Evolutionary conservation across 2,113 vertebrate species (phyloP), one percentile per base, ranked within the genome.

Genomic region (Lichenostomus cassidix): DNA sequence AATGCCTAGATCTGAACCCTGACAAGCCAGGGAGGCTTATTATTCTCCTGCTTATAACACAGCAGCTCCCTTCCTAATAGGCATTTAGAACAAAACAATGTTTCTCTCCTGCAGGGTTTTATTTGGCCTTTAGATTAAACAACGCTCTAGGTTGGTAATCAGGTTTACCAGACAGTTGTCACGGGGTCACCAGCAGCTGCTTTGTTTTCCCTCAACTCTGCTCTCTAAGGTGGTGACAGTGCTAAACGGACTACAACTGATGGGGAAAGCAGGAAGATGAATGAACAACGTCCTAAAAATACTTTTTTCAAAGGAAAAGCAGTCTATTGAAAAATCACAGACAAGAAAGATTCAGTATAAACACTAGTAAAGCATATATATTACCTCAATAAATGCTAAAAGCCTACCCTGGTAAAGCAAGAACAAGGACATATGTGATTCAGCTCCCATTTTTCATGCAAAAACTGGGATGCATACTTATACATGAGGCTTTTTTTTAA

Each of bases 91-190:
- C 47, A 85, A 94, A 94, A 85, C 50, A 73, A 49, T 69, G 78
- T 35, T 85, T 89, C 65, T 62, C 47, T 96, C 90, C 88, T 97
- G 78, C 93, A 59, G 85, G 17, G 22, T 95, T 96, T 94, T 92
- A 87, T 94, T 95, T 82, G 59, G n/a, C 53, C 69, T 94, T 41
- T 94, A 93, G 56, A 91, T 80, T 93, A 95, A 96, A 50, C 93
- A 92, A 53, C 31, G 15, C 41, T 89, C 60, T 28, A 91, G 82
- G 92, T 73, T 69, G 62, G 56, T 53, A 93, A 96, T 81, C 85
- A 81, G 71, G 63, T 80, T 90, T 88, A 91, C 56, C 94, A 94
- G 92, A 70, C 78, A 37, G 71, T 92, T 92, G 76, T 83, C 92
- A 75, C 4, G 0, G 37, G 87, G 77, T 92, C 94, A 92, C 62